phyloP scores from a whole-genome alignment of 2,113 vertebrate species.

The Bambusicola thoracicus region DNA sequence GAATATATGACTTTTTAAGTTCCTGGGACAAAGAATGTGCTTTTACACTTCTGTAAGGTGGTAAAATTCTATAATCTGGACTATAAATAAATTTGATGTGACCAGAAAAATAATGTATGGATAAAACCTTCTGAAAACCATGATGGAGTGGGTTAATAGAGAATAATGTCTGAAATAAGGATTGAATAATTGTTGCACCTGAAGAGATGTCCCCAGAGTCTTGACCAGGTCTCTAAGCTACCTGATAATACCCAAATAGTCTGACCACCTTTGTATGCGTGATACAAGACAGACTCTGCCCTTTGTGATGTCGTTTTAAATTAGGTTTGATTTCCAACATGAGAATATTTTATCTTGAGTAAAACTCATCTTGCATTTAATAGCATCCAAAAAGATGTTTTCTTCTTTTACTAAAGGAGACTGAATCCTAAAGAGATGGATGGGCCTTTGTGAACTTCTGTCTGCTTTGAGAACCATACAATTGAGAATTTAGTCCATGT shows the following conservation, averaged over 20 bases:
- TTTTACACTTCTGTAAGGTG: background rate
- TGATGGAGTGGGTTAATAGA: background rate
- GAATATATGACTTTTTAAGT: background rate
- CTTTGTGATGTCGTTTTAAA: background rate
- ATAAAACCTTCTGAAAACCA: background rate
- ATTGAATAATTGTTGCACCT: background rate
- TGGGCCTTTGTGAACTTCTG: rapidly evolving
- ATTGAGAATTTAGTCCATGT: background rate
- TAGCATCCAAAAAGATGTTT: background rate
- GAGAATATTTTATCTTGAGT: background rate
- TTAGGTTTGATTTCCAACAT: background rate
- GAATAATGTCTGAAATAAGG: background rate
- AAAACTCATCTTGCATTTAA: background rate
- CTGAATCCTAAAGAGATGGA: background rate
- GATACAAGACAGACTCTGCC: background rate
- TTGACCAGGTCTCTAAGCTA: background rate
- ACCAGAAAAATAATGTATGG: background rate
- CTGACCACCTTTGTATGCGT: rapidly evolving
- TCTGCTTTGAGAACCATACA: background rate
- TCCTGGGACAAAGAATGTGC: background rate
- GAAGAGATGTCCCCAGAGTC: background rate
- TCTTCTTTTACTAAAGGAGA: background rate
- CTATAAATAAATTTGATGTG: background rate
- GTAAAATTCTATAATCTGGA: background rate
- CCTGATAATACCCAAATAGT: background rate